phyloP scores from a whole-genome alignment of 1,140 invertebrate species.

The Drosophila pectinifera region DNA sequence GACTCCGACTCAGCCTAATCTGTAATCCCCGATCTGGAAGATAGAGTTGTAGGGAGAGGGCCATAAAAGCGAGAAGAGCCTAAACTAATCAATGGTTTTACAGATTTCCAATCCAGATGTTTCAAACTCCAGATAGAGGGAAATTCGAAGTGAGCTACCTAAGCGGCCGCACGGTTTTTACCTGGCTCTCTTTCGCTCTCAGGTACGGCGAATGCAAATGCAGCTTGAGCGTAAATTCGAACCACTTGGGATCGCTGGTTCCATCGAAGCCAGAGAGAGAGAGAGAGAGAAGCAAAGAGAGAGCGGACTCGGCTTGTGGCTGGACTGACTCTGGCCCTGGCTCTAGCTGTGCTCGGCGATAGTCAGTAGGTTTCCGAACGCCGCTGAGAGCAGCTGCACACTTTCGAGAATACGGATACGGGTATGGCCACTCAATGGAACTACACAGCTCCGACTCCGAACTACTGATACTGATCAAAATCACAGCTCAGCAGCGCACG shows the following conservation, averaged over 20 bases:
- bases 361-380: slow-evolving; percentile 79
- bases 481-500: slow-evolving; percentile 49
- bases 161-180: slow-evolving; percentile 10
- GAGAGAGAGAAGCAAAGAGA: slow-evolving; percentile 17
- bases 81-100: slow-evolving; percentile 44
- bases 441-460: slow-evolving; percentile 2
- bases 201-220: slow-evolving; percentile 62
- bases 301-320: slow-evolving; percentile 1
- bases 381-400: slow-evolving; percentile 80
- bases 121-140: slow-evolving; percentile 36
- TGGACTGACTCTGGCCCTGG: slow-evolving; percentile 32
- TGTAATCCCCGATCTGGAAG: slow-evolving; percentile 8
- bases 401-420: slow-evolving; percentile 60
- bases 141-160: slow-evolving; percentile 39
- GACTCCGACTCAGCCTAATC: slow-evolving; percentile 7
- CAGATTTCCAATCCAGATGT: slow-evolving; percentile 30
- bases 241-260: slow-evolving; percentile 70
- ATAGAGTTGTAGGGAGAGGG: slow-evolving; percentile 56
- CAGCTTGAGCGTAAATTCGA: slow-evolving; percentile 63
- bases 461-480: slow-evolving; percentile 45
- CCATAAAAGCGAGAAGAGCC: slow-evolving; percentile 47
- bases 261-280: slow-evolving; percentile 2
- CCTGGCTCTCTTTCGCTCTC: background rate
- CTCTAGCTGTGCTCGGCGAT: slow-evolving; percentile 13
- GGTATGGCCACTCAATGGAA: slow-evolving; percentile 43